Evolutionary conservation across 2,113 vertebrate species (phyloP).

Genomic region (Bucco capensis): DNA sequence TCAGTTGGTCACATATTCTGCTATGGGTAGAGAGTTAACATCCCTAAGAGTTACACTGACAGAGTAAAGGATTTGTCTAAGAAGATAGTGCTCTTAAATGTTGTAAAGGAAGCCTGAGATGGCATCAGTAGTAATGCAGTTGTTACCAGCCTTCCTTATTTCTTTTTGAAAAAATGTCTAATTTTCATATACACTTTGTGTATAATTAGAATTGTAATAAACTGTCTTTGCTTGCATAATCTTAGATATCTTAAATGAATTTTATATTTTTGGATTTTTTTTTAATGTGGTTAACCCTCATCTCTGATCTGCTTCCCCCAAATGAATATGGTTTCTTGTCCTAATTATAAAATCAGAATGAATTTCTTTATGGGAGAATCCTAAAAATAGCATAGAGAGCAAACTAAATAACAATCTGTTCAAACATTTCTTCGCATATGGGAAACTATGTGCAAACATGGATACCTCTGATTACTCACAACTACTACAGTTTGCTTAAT

Average conservation of each 20-base stretch:
- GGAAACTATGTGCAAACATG: slow-evolving; percentile 56
- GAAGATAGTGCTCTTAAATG: slow-evolving; percentile 40
- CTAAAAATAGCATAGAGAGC: slow-evolving; percentile 20
- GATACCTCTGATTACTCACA: slow-evolving; percentile 39
- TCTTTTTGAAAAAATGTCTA: slow-evolving; percentile 57
- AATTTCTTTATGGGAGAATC: slow-evolving; percentile 17
- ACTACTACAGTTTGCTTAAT: slow-evolving; percentile 21
- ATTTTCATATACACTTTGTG: slow-evolving; percentile 61
- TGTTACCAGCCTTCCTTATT: slow-evolving; percentile 60
- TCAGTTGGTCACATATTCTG: not conserved
- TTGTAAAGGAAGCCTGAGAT: not conserved
- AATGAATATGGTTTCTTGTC: slow-evolving; percentile 38
- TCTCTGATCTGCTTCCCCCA: not conserved
- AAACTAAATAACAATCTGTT: slow-evolving; percentile 1
- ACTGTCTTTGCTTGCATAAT: slow-evolving; percentile 60
- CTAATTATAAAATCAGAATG: no score
- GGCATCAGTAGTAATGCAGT: slow-evolving; percentile 27
- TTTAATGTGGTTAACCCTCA: slow-evolving; percentile 41
- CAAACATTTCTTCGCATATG: slow-evolving; percentile 32
- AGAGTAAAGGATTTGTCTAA: slow-evolving; percentile 27
- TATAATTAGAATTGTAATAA: slow-evolving; percentile 71
- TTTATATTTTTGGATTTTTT: slow-evolving; percentile 37
- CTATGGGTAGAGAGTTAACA: slow-evolving; percentile 14
- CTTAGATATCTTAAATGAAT: slow-evolving; percentile 62
- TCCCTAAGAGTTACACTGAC: not conserved